Conservation (phyloP, 2,888 invertebrate genomes). For the Neria commutata region DNA sequence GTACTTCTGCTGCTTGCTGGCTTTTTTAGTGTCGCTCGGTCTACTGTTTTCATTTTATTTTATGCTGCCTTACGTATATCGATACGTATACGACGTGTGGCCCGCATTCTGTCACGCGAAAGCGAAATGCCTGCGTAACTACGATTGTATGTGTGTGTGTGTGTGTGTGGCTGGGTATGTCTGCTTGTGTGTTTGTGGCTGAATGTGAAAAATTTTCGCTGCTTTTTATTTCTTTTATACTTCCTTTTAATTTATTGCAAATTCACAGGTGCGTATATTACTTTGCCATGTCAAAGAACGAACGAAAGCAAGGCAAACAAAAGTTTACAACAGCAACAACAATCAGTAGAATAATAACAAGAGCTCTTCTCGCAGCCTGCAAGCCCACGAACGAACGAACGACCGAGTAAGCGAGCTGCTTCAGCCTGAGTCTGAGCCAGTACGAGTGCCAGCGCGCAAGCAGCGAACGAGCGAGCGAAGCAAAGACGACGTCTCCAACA, state of each 20-base stretch:
- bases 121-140: background rate
- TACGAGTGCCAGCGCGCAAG: no score
- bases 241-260: constrained; percentile 51
- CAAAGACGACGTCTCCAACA: constrained; percentile 22
- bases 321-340: constrained; percentile 25
- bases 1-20: no score
- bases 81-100: background rate
- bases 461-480: background rate
- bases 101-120: no score
- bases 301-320: constrained; percentile 25
- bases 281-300: constrained; percentile 45
- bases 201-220: background rate
- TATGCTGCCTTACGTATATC: background rate
- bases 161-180: constrained; percentile 10
- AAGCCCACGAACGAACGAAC: constrained; percentile 17
- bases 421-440: no score
- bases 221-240: constrained; percentile 15
- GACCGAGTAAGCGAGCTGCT: constrained; percentile 18
- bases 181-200: constrained; percentile 8
- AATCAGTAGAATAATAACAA: constrained; percentile 38
- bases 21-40: background rate
- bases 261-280: constrained; percentile 52
- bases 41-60: background rate
- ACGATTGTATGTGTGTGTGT: background rate
- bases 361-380: constrained; percentile 30